Evolutionary conservation across 2,113 vertebrate species (phyloP), one percentile per base, ranked within the genome.

Genomic region (Atherinomorus stipes): DNA sequence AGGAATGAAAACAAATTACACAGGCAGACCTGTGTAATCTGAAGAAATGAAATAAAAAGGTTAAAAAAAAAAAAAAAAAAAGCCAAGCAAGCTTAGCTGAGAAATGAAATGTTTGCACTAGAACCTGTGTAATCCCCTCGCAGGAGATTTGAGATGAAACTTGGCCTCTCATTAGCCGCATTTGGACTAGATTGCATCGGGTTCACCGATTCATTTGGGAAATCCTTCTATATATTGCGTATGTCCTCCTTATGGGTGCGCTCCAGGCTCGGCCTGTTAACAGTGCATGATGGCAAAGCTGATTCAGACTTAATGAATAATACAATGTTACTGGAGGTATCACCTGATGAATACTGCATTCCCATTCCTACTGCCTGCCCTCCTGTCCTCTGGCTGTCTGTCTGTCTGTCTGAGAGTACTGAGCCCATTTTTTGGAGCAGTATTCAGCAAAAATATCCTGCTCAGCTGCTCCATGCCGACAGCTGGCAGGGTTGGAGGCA

Each of bases 271-370:
- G 68, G 75, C 82, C 86, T 83, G 83, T 88, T 76, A 80, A 87
- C 66, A 57, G 78, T 28, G 65, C 85, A 78, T 85, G 89, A 88
- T 90, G 88, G 90, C 88, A 86, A 81, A 82, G 88, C 86, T 63
- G 88, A 90, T 89, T 90, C 88, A 83, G 81, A 72, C 83, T 74
- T 76, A 18, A 91, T 92, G 85, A 92, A 92, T 91, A 91, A 91
- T 89, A 85, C 60, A 90, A 76, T 47, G 84, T 77, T 84, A 89
- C 86, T 79, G 75, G 80, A 88, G 86, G 81, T 90, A 90, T 88
- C 86, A 78, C 86, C 86, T 78, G 85, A 90, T 90, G 84, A 90
- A 90, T 90, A 89, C 84, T 88, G 70, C 64, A 90, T 89, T 85
- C 45, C 37, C 56, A 45, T 75, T 86, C 76, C 82, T 74, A 54